Percentiles rank a stretch among this genome's conserved stretches.
These are phyloP conservation scores for Auanema sp. DNA, from an alignment of 2,888 invertebrate species.

Conservation along the genomic window DNA sequence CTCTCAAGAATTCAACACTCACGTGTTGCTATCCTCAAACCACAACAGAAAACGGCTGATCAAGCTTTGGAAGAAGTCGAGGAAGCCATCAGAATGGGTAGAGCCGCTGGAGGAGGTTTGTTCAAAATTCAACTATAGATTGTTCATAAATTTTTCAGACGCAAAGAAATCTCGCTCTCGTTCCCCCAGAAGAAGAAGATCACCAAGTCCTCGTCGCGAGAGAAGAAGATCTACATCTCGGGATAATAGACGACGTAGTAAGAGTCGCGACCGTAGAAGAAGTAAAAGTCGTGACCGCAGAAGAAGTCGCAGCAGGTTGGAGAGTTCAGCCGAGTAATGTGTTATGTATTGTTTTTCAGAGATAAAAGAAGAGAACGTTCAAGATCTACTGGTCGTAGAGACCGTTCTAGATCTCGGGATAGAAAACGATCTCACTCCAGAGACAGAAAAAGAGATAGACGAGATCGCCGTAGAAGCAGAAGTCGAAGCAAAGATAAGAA, in stretches of 20 bases:
- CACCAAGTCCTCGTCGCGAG: constrained; percentile 28
- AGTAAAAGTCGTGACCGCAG: constrained; percentile 35
- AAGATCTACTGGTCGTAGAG: constrained; percentile 26
- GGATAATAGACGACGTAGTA: constrained; percentile 19
- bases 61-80: constrained; percentile 93
- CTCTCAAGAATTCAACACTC: constrained; percentile 78
- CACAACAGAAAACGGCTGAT: constrained; percentile 91
- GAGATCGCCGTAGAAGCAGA: constrained; percentile 20
- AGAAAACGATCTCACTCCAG: constrained; percentile 31
- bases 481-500: constrained; percentile 20
- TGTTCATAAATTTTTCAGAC: constrained; percentile 4
- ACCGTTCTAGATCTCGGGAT: constrained; percentile 32
- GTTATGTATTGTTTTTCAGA: constrained; percentile 6
- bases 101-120: constrained; percentile 20
- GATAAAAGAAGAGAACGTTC: constrained; percentile 21
- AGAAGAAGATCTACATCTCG: constrained; percentile 21
- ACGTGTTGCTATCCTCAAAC: constrained; percentile 82
- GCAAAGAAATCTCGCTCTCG: constrained; percentile 25
- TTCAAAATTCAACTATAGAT: not conserved
- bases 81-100: constrained; percentile 84
- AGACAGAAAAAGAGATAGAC: constrained; percentile 29
- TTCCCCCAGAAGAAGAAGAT: constrained; percentile 39
- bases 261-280: constrained; percentile 22
- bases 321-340: not conserved
- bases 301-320: constrained; percentile 22